Percentiles rank a stretch among this genome's conserved stretches.
phyloP scores from a whole-genome alignment of 2,888 invertebrate genomes.

The Drymonia ruficornis region DNA sequence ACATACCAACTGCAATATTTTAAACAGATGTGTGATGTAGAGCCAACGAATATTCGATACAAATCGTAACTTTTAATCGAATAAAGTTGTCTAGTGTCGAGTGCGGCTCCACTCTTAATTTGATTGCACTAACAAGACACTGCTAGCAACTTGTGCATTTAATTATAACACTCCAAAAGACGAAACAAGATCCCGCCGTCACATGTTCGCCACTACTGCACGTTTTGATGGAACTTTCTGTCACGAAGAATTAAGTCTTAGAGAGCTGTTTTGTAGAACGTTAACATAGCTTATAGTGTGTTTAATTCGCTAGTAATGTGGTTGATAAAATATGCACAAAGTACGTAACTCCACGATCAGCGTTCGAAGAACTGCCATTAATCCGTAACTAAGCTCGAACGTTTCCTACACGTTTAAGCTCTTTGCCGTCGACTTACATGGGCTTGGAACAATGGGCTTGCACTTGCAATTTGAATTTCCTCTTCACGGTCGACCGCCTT shows the following conservation, averaged over 20 bases:
- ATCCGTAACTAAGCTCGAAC: constrained; percentile 54
- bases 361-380: constrained; percentile 49
- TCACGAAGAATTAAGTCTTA: not conserved
- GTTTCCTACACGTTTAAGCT: constrained; percentile 64
- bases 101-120: constrained; percentile 47
- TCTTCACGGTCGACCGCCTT: constrained; percentile 47
- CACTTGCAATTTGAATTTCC: constrained; percentile 65
- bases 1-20: no score
- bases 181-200: constrained; percentile 33
- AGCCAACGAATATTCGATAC: constrained; percentile 16
- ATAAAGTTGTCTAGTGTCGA: constrained; percentile 43
- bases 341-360: constrained; percentile 16
- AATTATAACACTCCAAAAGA: constrained; percentile 53
- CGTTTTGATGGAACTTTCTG: constrained; percentile 14
- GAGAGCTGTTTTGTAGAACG: not conserved
- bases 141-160: constrained; percentile 53
- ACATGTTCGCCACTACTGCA: constrained; percentile 22
- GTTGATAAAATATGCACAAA: not conserved
- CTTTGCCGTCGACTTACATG: constrained; percentile 53
- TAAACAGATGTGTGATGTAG: not conserved
- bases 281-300: not conserved
- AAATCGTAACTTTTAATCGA: constrained; percentile 46
- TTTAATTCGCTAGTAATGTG: no score
- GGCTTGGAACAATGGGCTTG: constrained; percentile 63
- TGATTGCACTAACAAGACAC: constrained; percentile 67